Conservation (phyloP, 2,888 invertebrate genomes). For the Morpho deidamia region DNA sequence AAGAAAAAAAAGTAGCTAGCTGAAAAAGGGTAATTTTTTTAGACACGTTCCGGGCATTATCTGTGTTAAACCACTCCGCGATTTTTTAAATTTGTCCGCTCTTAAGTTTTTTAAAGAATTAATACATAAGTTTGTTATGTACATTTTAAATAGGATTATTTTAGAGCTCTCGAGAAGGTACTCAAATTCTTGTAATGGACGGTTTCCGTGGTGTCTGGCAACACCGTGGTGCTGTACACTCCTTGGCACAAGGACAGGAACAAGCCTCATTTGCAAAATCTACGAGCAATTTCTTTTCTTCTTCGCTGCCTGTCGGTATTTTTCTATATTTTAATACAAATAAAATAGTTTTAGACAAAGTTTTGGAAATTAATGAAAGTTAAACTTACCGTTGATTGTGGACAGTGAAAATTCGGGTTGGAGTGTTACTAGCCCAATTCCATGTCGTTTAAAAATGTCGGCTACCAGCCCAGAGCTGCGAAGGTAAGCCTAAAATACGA, state of each 20-base stretch:
- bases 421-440: conserved; percentile 90
- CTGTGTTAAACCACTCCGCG: too few species aligned
- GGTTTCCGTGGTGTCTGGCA: conserved; percentile 51
- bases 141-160: not conserved
- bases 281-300: conserved; percentile 57
- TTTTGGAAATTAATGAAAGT: not conserved
- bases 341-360: too few species aligned
- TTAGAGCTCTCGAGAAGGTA: not conserved
- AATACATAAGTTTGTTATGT: too few species aligned
- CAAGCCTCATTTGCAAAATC: conserved; percentile 60
- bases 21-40: too few species aligned
- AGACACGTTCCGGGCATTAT: too few species aligned
- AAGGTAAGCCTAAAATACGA: conserved; percentile 49
- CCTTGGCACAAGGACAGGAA: conserved; percentile 65
- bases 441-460: conserved; percentile 87
- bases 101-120: too few species aligned
- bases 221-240: conserved; percentile 63
- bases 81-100: too few species aligned
- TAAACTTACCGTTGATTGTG: conserved; percentile 43
- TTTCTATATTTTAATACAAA: not conserved
- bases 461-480: conserved; percentile 78
- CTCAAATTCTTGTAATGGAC: conserved; percentile 52
- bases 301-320: conserved; percentile 48
- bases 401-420: conserved; percentile 87
- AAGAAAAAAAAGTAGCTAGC: too few species aligned